Evolutionary conservation across 2,113 vertebrate genomes (phyloP).

Genomic region (Cacatua alba): DNA sequence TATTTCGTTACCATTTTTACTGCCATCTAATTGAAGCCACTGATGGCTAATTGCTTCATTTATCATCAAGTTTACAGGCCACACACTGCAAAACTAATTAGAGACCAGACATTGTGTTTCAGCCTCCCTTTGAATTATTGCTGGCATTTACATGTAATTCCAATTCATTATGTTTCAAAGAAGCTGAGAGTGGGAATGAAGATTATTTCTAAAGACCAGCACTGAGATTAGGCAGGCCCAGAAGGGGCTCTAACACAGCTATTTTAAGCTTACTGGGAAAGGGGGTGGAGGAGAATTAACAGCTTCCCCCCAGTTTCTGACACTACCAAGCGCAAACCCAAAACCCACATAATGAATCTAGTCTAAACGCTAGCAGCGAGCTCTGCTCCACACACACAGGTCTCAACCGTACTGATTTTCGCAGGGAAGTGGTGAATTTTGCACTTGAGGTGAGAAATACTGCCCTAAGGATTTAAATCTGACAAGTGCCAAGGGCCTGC

Average conservation of each 20-base stretch:
- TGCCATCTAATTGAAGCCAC: conserved; percentile 63
- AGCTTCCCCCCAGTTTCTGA: neutral
- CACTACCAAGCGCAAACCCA: neutral
- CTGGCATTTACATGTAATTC: conserved; percentile 28
- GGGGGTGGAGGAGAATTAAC: neutral
- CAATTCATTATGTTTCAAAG: conserved; percentile 56
- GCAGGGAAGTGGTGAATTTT: conserved; percentile 74
- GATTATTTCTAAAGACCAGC: conserved; percentile 15
- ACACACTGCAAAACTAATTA: conserved; percentile 65
- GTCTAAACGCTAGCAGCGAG: neutral
- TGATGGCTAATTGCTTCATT: conserved; percentile 62
- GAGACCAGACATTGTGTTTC: conserved; percentile 28
- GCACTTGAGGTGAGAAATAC: conserved; percentile 69
- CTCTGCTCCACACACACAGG: neutral
- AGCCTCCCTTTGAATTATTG: conserved; percentile 52
- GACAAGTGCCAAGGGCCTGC: conserved; percentile 65
- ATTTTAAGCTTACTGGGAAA: neutral
- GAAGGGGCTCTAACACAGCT: neutral
- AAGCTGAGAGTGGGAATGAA: neutral
- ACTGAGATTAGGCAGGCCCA: neutral
- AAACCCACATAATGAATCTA: conserved; percentile 43
- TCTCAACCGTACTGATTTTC: conserved; percentile 25
- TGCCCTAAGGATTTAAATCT: conserved; percentile 67
- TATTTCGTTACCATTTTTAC: conserved; percentile 64
- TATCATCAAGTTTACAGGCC: conserved; percentile 64